Evolutionary conservation across 2,888 invertebrate genomes (phyloP).

Genomic region (Drosophila gaucha): DNA sequence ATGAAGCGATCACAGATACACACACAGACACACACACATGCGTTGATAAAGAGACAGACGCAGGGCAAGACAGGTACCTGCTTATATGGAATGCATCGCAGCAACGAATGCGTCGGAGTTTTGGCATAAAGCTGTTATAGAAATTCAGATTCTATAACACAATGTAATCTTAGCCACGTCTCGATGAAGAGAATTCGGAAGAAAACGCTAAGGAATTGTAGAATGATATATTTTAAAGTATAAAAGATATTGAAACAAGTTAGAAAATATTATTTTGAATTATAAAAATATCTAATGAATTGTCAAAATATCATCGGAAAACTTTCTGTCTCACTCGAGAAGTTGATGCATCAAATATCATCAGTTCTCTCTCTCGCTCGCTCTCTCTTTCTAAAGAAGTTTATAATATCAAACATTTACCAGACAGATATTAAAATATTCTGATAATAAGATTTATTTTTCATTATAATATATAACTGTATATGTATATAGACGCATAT

Average conservation of each 20-base stretch:
- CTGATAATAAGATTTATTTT: no score
- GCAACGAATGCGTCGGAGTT: conserved; percentile 68
- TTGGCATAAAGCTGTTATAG: conserved; percentile 62
- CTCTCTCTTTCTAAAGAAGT: no score
- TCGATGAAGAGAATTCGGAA: conserved; percentile 1
- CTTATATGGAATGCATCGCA: conserved; percentile 61
- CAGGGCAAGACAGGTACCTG: conserved; percentile 76
- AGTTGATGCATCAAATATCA: no score
- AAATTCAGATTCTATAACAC: conserved; percentile 40
- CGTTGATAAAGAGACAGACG: conserved; percentile 44
- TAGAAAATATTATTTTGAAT: background rate
- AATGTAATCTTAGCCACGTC: conserved; percentile 25
- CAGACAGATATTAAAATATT: background rate
- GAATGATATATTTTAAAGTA: background rate
- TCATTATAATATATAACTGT: no score
- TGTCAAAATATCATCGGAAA: background rate
- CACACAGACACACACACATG: conserved; percentile 37
- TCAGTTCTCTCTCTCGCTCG: background rate
- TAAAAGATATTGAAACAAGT: background rate
- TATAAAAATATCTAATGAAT: no score
- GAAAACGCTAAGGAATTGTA: background rate
- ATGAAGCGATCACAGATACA: conserved; percentile 43
- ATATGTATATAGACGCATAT: background rate
- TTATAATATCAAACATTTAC: background rate
- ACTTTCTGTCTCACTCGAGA: no score